Percentiles rank a stretch among this genome's conserved stretches.
Evolutionary conservation across 2,113 vertebrate species (phyloP).

Genomic region (Tichodroma muraria): DNA sequence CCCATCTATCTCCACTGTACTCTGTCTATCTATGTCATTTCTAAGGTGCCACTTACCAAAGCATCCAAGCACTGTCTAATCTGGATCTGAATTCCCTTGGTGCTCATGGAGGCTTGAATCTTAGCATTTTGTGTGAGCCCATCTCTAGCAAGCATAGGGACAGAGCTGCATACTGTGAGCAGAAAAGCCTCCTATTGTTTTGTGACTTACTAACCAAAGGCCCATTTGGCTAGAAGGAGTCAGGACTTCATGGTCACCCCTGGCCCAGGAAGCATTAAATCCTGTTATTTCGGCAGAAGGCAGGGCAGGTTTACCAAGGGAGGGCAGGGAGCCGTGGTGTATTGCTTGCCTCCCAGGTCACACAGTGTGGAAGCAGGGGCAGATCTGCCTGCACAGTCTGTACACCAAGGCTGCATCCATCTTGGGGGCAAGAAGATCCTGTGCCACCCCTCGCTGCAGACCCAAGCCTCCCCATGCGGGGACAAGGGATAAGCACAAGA

Average conservation of each 20-base stretch:
- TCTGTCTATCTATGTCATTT: slow-evolving; percentile 45
- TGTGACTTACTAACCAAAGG: neutral
- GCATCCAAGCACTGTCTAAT: slow-evolving; percentile 36
- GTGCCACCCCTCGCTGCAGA: neutral
- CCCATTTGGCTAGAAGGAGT: neutral
- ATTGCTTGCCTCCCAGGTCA: neutral
- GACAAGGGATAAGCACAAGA: neutral
- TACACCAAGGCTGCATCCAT: neutral
- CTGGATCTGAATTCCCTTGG: neutral
- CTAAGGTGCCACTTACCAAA: slow-evolving; percentile 46
- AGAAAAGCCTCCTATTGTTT: neutral
- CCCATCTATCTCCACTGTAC: slow-evolving; percentile 39
- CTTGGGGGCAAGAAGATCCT: neutral
- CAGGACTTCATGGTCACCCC: neutral
- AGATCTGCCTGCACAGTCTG: neutral
- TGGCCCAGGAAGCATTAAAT: neutral
- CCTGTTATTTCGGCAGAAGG: neutral
- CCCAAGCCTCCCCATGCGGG: neutral
- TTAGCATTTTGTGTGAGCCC: neutral
- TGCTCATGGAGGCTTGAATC: neutral
- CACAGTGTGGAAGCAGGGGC: neutral
- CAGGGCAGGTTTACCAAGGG: neutral
- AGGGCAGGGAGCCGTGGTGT: neutral
- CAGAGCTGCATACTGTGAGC: neutral
- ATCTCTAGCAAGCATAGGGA: neutral